A percentile compares a stretch with the other conserved stretches of the same genome.
Evolutionary conservation across 2,797 vertebrate species (phyloP).

Genomic region (Toxotes lorentzi): DNA sequence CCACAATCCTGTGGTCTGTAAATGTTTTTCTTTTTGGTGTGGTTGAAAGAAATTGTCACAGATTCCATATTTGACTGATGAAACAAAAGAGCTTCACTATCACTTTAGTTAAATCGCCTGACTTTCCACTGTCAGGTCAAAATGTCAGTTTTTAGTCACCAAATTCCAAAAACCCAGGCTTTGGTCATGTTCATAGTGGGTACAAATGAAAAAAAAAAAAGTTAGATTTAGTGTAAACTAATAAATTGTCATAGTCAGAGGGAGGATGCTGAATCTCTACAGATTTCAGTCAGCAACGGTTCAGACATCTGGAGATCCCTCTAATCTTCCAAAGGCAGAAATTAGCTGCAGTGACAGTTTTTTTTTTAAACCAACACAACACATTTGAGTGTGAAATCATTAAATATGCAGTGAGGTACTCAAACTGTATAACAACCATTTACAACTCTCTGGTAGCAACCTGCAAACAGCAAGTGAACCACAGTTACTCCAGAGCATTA

Average conservation of each 20-base stretch:
- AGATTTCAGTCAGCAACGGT: not conserved
- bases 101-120: not conserved
- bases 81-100: not conserved
- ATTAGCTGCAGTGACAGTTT: not conserved
- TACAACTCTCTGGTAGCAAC: conserved; percentile 29
- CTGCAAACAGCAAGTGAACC: conserved; percentile 28
- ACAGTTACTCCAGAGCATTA: conserved; percentile 30
- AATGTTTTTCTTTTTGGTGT: not conserved
- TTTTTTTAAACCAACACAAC: conserved; percentile 19
- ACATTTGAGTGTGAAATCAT: conserved; percentile 58
- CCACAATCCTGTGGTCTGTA: not conserved
- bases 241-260: no score
- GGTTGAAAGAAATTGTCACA: not conserved
- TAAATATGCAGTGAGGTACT: conserved; percentile 64
- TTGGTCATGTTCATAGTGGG: not conserved
- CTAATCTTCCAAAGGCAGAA: not conserved
- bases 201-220: not conserved
- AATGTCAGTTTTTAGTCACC: not conserved
- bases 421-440: conserved; percentile 40
- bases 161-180: no score
- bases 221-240: no score
- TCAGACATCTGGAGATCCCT: conserved; percentile 11
- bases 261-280: not conserved
- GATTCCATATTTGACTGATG: not conserved
- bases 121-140: not conserved